Base-by-base conservation (phyloP, 2,888 invertebrate genomes). In the Argyresthia goedartella region DNA sequence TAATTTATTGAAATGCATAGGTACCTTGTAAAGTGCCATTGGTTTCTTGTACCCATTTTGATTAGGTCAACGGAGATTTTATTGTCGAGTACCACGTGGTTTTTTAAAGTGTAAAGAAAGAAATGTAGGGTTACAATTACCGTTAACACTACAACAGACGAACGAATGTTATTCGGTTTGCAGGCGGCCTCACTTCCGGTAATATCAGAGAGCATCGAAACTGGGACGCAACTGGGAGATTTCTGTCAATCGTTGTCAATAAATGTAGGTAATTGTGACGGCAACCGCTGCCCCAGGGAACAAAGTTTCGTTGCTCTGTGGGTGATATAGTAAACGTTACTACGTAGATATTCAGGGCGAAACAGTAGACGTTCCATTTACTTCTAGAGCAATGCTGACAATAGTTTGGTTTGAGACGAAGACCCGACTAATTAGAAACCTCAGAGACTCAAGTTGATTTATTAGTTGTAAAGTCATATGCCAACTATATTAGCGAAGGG, bases 41-140 rank as follows among this genome's bases (percentile, higher is more conserved):
- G 68, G 70, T 73, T 71, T 73, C 74, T 75, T 76, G 79, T 80
- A 77, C 78, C 82, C 82, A 76, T 80, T 81, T 80, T 76, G 69
- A 74, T 70, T 50, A 47, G 39, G 45, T 44, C 66, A 71, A 68
- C 67, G 65, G 70, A 60, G 61, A 64, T 65, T 66, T 69, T 66
- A 70, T 60, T 65, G n/a, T n/a, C n/a, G n/a, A n/a, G n/a, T n/a
- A n/a, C n/a, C 63, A 65, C 59, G 56, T n/a, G n/a, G n/a, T n/a
- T n/a, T n/a, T n/a, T n/a, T 58, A 15, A 46, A 16, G n/a, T n/a
- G n/a, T n/a, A n/a, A n/a, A n/a, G n/a, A n/a, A n/a, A n/a, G n/a
- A n/a, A n/a, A n/a, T n/a, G n/a, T n/a, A n/a, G n/a, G n/a, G n/a
- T n/a, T n/a, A n/a, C n/a, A n/a, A n/a, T n/a, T n/a, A n/a, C n/a